phyloP scores from a whole-genome alignment of 2,888 invertebrate genomes.

The Sinelater perroti region DNA sequence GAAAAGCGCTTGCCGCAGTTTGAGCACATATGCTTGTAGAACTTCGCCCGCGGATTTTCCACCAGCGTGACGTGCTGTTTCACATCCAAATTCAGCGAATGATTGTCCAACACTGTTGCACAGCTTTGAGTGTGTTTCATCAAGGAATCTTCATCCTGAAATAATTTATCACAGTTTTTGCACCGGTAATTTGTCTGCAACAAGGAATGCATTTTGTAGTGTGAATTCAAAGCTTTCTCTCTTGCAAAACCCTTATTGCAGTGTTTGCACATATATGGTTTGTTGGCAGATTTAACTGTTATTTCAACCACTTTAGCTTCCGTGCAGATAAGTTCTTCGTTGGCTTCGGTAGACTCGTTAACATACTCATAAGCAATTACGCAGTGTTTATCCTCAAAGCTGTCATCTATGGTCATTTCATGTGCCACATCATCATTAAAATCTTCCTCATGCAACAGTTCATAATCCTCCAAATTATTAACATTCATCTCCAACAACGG shows the following conservation, averaged over 20 bases:
- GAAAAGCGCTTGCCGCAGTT: constrained; percentile 61
- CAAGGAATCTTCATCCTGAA: constrained; percentile 59
- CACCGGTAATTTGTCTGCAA: constrained; percentile 52
- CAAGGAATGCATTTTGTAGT: constrained; percentile 50
- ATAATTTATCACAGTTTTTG: constrained; percentile 62
- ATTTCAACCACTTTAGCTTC: background rate
- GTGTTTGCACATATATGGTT: constrained; percentile 55
- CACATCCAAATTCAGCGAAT: background rate
- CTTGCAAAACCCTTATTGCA: constrained; percentile 56
- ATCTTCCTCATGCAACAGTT: background rate
- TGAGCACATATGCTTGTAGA: constrained; percentile 57
- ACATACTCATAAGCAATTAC: constrained; percentile 1
- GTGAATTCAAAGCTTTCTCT: constrained; percentile 59
- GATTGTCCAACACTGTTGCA: background rate
- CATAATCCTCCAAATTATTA: constrained; percentile 9
- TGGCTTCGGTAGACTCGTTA: background rate
- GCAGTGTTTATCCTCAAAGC: background rate
- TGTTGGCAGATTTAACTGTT: constrained; percentile 18
- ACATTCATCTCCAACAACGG: background rate
- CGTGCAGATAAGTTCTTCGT: background rate
- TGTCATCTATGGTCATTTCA: constrained; percentile 52
- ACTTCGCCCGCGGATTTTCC: constrained; percentile 47
- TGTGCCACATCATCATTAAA: constrained; percentile 36
- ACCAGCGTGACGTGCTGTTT: background rate
- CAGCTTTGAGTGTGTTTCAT: constrained; percentile 54